Evolutionary conservation across 2,888 invertebrate genomes (phyloP).

Genomic region (Catocala sponsa): DNA sequence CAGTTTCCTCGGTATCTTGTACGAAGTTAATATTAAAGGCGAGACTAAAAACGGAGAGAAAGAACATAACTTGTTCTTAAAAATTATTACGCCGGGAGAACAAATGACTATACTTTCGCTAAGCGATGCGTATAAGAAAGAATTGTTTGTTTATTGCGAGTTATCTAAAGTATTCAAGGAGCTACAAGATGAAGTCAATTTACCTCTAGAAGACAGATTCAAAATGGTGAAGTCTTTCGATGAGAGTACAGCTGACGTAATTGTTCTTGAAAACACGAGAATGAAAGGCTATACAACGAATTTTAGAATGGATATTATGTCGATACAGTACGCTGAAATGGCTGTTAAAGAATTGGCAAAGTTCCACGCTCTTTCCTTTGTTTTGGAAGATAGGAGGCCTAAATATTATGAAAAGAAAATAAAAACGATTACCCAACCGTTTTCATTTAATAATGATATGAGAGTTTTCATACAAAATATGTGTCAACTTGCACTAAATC

Average conservation of each 20-base stretch:
- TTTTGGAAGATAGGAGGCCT: conserved; percentile 54
- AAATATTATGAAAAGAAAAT: conserved; percentile 60
- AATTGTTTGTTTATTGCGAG: conserved; percentile 59
- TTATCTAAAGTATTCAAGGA: conserved; percentile 44
- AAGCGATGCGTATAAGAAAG: conserved; percentile 48
- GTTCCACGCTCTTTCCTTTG: conserved; percentile 64
- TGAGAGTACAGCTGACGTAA: conserved; percentile 40
- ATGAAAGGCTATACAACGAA: conserved; percentile 56
- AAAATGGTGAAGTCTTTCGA: conserved; percentile 43
- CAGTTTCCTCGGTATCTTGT: conserved; percentile 54
- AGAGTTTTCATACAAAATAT: conserved; percentile 46
- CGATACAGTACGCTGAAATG: conserved; percentile 57
- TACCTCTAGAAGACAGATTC: conserved; percentile 44
- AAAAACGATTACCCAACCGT: conserved; percentile 40
- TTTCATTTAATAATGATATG: conserved; percentile 44
- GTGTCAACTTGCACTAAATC: conserved; percentile 35
- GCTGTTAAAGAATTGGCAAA: conserved; percentile 62
- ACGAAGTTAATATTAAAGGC: conserved; percentile 57
- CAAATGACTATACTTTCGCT: conserved; percentile 44
- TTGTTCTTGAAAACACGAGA: conserved; percentile 53
- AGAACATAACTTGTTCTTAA: conserved; percentile 61
- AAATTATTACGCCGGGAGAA: conserved; percentile 49
- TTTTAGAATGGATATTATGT: conserved; percentile 56
- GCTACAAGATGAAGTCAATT: conserved; percentile 46
- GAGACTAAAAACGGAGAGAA: conserved; percentile 46